Conservation (phyloP, 2,888 invertebrate genomes). For the Gymnosoma rotundatum region DNA sequence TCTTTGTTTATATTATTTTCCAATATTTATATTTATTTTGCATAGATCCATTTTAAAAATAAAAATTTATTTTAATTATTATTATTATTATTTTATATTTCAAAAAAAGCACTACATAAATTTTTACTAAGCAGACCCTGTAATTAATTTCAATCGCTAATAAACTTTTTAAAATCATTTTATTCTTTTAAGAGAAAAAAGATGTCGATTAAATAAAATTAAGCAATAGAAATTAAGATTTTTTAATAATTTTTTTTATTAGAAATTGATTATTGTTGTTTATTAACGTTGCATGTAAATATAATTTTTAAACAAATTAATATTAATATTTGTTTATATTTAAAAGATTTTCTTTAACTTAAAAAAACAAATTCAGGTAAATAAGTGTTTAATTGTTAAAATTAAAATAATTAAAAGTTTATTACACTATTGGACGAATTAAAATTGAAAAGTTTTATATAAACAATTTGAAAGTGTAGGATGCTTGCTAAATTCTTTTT, state of each 20-base stretch:
- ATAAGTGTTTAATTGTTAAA: constrained; percentile 3
- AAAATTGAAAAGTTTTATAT: constrained; percentile 2
- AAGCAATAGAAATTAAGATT: too few species aligned
- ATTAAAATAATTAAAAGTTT: constrained; percentile 28
- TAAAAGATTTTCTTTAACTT: constrained; percentile 29
- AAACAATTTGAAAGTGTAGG: too few species aligned
- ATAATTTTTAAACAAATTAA: not conserved
- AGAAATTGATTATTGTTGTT: too few species aligned
- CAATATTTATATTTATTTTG: not conserved
- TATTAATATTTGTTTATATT: constrained; percentile 4
- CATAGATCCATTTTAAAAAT: constrained; percentile 8
- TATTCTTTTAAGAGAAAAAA: too few species aligned
- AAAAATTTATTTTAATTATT: constrained; percentile 3
- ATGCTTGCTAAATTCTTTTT: too few species aligned
- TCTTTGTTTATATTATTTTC: not conserved
- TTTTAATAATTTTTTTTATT: too few species aligned
- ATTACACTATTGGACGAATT: constrained; percentile 67
- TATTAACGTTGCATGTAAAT: not conserved
- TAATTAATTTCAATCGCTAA: constrained; percentile 73
- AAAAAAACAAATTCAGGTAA: constrained; percentile 40
- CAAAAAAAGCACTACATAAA: constrained; percentile 71
- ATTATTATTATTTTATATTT: constrained; percentile 25
- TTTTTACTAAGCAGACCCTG: constrained; percentile 79
- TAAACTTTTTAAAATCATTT: constrained; percentile 9
- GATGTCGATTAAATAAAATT: too few species aligned